These are phyloP conservation scores for Erynnis tages DNA, from an alignment of 2,888 invertebrate genomes.

Conservation along the genomic window DNA sequence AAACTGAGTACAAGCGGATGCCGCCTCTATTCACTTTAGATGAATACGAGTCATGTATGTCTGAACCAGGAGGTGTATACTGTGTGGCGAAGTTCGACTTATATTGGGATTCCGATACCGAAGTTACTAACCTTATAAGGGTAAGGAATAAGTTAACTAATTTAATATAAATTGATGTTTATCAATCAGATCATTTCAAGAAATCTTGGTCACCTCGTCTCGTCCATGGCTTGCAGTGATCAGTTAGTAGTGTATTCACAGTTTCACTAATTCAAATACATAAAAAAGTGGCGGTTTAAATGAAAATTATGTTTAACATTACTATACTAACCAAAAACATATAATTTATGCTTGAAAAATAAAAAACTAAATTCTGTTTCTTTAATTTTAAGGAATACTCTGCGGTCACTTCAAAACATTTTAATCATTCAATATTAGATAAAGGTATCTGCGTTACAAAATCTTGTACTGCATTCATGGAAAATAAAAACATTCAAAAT, in stretches of 20 bases:
- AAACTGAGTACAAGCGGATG: neutral
- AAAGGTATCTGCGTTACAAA: conserved; percentile 30
- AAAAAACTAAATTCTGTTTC: neutral
- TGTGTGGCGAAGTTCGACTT: neutral
- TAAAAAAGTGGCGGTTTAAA: no score
- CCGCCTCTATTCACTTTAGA: neutral
- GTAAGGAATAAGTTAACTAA: no score
- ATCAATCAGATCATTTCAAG: no score
- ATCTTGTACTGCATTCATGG: conserved; percentile 22
- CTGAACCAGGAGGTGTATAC: neutral
- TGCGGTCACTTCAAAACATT: conserved; percentile 15
- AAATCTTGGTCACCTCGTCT: no score
- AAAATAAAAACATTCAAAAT: neutral
- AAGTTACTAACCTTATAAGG: no score
- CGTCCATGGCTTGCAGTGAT: no score
- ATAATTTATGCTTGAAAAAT: no score
- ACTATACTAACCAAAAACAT: no score
- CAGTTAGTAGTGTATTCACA: no score
- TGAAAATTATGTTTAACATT: no score
- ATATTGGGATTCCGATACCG: neutral
- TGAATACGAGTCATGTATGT: neutral
- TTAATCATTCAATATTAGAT: conserved; percentile 25
- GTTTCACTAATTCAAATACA: no score
- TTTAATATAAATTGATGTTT: no score
- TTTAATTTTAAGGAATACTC: neutral